These are phyloP conservation scores for Tetramorium bicarinatum DNA, from an alignment of 2,888 invertebrate species.

Conservation along the genomic window DNA sequence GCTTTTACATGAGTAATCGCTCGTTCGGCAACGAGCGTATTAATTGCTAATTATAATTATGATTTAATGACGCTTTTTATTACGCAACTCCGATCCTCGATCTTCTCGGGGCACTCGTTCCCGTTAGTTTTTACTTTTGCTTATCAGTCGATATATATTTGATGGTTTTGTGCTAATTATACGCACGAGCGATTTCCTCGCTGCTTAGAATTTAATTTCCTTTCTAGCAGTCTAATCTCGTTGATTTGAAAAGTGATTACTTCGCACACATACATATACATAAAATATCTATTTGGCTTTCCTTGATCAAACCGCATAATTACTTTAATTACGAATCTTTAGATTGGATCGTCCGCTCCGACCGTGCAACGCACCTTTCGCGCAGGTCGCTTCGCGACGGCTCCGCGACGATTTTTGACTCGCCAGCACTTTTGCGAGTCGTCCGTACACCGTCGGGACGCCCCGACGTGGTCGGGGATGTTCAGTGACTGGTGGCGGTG, in stretches of 20 bases:
- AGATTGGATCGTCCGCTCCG: neutral
- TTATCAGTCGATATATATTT: neutral
- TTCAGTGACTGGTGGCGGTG: neutral
- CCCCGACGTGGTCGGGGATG: neutral
- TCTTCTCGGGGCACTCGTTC: too few species aligned
- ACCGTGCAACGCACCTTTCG: neutral
- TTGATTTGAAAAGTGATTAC: neutral
- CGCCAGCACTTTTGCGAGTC: neutral
- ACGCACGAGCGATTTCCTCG: neutral
- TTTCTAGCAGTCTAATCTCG: neutral
- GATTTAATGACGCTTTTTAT: neutral
- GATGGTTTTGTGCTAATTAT: neutral
- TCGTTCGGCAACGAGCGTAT: neutral
- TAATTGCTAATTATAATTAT: neutral
- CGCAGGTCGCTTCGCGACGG: neutral
- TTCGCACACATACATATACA: neutral
- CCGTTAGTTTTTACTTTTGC: neutral
- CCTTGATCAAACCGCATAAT: neutral
- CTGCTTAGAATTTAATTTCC: neutral
- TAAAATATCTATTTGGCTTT: neutral
- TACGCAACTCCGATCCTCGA: neutral
- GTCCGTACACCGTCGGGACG: slow-evolving; percentile 32
- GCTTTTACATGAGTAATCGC: neutral
- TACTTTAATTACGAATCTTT: neutral
- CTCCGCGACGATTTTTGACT: neutral